Conservation (phyloP, 2,797 vertebrate species). For the Coranthus polyacanthus region DNA sequence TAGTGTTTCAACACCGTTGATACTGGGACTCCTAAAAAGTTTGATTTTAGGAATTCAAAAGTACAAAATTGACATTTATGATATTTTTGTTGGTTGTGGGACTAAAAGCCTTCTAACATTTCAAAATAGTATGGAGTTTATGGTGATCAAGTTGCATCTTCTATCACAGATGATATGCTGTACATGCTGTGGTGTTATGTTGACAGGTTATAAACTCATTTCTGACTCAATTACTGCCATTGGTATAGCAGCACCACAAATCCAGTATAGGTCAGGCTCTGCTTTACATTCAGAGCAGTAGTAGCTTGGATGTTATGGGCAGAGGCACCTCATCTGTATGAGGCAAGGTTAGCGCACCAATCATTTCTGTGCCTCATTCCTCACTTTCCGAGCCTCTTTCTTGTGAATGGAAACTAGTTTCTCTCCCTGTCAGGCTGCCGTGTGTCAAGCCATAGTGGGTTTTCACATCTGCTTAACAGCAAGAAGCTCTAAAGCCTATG, state of each 20-base stretch:
- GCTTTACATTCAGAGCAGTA: constrained; percentile 5
- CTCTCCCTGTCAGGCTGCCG: constrained; percentile 9
- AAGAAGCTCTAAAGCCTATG: constrained; percentile 27
- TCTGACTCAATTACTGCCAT: too few species aligned
- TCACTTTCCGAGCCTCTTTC: constrained; percentile 4
- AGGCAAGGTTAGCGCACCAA: not conserved
- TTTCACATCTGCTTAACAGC: constrained; percentile 32
- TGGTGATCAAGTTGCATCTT: too few species aligned
- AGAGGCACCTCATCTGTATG: constrained; percentile 31
- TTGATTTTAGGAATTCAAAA: too few species aligned
- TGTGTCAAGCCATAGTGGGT: constrained; percentile 19
- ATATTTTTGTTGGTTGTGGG: not conserved
- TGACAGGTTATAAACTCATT: too few species aligned
- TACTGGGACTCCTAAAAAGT: too few species aligned
- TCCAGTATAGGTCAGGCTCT: not conserved
- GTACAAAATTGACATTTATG: not conserved
- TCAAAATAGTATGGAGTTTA: too few species aligned
- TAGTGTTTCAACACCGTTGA: too few species aligned
- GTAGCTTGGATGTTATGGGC: constrained; percentile 3
- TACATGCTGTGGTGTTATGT: too few species aligned
- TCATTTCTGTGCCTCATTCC: not conserved
- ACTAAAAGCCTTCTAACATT: too few species aligned
- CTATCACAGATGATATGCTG: too few species aligned
- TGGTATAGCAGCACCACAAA: not conserved
- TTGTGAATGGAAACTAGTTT: constrained; percentile 37